Base-by-base conservation (phyloP, 2,797 vertebrate genomes). In the Gymnoscopelus braueri region DNA sequence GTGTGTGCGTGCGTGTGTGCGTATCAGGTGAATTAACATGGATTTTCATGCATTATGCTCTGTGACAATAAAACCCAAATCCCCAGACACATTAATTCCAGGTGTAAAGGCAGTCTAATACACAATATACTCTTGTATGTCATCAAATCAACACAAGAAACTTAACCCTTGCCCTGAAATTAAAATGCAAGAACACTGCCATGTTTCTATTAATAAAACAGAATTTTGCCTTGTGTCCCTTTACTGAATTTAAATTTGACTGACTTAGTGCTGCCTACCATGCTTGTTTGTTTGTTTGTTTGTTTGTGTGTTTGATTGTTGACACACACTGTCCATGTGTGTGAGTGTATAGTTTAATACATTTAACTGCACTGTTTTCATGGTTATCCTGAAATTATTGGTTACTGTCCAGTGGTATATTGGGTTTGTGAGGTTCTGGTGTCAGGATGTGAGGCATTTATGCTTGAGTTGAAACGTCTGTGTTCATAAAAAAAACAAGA, bases 401-500 rank as follows among this genome's bases (percentile, higher is more conserved):
- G 44, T 62, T 53, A 44, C 50, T 60, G 26, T 54, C 69, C 55
- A 51, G 49, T 64, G 61, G 66, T 54, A 60, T 59, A 49, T 53
- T 49, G 59, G 52, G 60, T 61, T 70, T 65, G 48, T n/a, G 61
- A 71, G 44, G 68, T 72, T 63, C 6, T 54, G 19, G 51, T 75
- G 71, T 80, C 67, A 71, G 47, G 67, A 79, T 48, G 72, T 26
- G 60, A 66, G 14, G 50, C 74, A 70, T 66, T 75, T 44, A 78
- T 75, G 70, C 48, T 13, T 10, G 69, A 78, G 67, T 67, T 56
- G 24, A 68, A 69, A 74, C 78, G 73, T 80, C 75, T 68, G 64
- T 86, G 70, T 76, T 86, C 63, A 86, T 86, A 71, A 89, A 71
- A 89, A 74, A 84, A 86, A 88, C 81, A 74, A 81, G 74, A 83